phyloP scores from a whole-genome alignment of 2,113 vertebrate species.

The Cyprinodon brontotheroides region DNA sequence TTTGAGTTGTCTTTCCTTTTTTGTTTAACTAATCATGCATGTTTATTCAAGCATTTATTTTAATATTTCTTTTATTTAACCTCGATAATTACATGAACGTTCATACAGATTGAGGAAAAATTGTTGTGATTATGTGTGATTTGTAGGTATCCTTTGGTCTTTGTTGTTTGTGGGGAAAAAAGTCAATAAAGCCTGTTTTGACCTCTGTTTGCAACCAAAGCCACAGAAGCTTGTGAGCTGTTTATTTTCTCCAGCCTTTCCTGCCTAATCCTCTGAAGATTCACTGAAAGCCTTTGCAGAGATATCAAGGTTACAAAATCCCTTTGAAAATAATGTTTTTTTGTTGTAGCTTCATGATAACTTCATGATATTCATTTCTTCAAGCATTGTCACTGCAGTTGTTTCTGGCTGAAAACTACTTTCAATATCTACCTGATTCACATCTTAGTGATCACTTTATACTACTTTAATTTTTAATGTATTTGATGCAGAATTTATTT shows the following conservation, averaged over 20 bases:
- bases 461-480: background rate
- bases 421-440: background rate
- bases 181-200: conserved; percentile 35
- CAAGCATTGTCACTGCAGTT: background rate
- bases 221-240: background rate
- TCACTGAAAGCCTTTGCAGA: conserved; percentile 3
- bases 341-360: background rate
- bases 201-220: conserved; percentile 16
- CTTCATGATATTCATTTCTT: background rate
- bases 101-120: background rate
- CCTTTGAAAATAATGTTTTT: conserved; percentile 9
- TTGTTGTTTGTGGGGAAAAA: background rate
- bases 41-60: background rate
- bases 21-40: background rate
- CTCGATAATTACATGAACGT: background rate
- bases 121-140: conserved; percentile 18
- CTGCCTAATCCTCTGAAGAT: conserved; percentile 3
- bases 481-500: background rate
- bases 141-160: background rate
- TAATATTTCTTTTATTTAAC: background rate
- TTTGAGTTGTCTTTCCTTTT: background rate
- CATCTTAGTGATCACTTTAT: background rate
- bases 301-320: conserved; percentile 9
- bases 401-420: background rate
- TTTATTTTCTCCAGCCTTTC: background rate